These are phyloP conservation scores for Thalassophryne amazonica DNA, from an alignment of 2,797 vertebrate genomes.

Conservation along the genomic window DNA sequence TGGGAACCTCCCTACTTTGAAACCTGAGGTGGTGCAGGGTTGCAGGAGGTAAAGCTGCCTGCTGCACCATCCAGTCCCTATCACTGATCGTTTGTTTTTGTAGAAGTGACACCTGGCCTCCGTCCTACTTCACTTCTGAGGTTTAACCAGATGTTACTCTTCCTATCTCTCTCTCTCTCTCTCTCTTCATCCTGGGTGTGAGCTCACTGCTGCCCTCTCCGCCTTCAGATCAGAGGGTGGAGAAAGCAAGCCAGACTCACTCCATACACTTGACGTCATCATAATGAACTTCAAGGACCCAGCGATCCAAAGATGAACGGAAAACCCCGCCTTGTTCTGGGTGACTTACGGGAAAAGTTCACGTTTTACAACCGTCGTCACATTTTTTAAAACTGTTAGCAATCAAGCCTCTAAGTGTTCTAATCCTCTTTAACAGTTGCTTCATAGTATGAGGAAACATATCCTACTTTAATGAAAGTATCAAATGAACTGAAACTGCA, in stretches of 20 bases:
- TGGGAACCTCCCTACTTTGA: background rate
- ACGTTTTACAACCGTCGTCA: too few relatives aligned
- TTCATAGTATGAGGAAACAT: too few relatives aligned
- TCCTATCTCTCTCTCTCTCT: slow-evolving; percentile 28
- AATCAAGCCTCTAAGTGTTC: too few relatives aligned
- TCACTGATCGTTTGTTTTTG: slow-evolving; percentile 57
- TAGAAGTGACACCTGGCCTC: slow-evolving; percentile 65
- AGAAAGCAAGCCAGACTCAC: slow-evolving; percentile 20
- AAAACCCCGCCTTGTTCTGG: slow-evolving; percentile 50
- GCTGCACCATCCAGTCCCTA: slow-evolving; percentile 13
- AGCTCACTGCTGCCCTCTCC: slow-evolving; percentile 63
- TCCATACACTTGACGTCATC: slow-evolving; percentile 68
- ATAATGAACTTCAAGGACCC: slow-evolving; percentile 59
- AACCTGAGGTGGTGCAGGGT: slow-evolving; percentile 25
- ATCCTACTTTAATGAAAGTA: too few relatives aligned
- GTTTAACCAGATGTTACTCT: slow-evolving; percentile 67
- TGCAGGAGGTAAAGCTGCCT: slow-evolving; percentile 13
- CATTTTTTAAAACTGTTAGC: too few relatives aligned
- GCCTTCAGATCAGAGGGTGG: slow-evolving; percentile 42
- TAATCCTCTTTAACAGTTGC: too few relatives aligned
- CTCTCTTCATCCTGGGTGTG: too few relatives aligned
- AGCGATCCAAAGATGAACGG: slow-evolving; percentile 28
- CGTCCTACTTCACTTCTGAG: slow-evolving; percentile 61
- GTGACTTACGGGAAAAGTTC: too few relatives aligned
- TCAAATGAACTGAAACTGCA: too few relatives aligned